These are phyloP conservation scores for Paracentrotus lividus DNA, from an alignment of 53 echinoderm and acorn worm genomes.

Conservation along the genomic window DNA sequence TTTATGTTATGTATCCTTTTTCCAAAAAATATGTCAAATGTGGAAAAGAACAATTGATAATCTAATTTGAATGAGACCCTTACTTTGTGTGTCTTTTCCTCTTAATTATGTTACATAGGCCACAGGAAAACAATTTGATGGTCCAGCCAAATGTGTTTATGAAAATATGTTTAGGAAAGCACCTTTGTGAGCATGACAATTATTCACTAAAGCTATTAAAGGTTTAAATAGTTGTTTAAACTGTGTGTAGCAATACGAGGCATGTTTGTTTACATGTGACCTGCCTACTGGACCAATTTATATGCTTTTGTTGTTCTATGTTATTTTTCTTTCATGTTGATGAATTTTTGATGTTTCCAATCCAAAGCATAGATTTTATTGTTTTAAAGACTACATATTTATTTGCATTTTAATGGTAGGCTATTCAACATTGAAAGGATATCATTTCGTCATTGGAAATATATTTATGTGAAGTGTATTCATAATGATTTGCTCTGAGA, in stretches of 20 bases:
- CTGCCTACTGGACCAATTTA: not conserved
- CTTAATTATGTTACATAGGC: not conserved
- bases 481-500: slow-evolving; percentile 30
- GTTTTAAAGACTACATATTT: slow-evolving; percentile 34
- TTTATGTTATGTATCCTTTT: no score
- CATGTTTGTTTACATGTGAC: not conserved
- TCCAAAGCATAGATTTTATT: not conserved
- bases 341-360: not conserved
- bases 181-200: not conserved
- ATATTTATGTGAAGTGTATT: slow-evolving; percentile 45
- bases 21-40: no score
- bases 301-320: not conserved
- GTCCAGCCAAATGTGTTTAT: not conserved
- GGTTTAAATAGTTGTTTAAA: not conserved
- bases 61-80: not conserved
- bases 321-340: not conserved
- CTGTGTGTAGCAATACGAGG: not conserved
- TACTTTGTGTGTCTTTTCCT: not conserved
- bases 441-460: not conserved
- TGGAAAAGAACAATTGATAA: not conserved
- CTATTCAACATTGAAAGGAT: not conserved
- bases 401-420: slow-evolving; percentile 49
- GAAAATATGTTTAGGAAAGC: not conserved
- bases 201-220: no score
- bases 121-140: not conserved